Percentiles rank a stretch among this genome's conserved stretches.
phyloP scores from a whole-genome alignment of 2,113 vertebrate genomes.

The Condylura cristata region DNA sequence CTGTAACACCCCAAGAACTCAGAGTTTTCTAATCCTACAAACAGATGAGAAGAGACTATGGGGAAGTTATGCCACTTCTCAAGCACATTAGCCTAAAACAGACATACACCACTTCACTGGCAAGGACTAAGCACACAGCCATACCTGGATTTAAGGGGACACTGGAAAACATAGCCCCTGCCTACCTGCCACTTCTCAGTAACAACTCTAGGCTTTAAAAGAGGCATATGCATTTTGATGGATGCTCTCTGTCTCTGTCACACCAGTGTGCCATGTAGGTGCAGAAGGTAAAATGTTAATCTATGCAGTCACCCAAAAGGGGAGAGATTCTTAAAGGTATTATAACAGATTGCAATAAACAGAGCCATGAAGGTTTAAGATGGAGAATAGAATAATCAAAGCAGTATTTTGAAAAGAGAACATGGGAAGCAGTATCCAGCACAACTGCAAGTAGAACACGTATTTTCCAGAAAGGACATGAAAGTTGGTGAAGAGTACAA shows the following conservation, averaged over 20 bases:
- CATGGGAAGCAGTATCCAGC: not conserved
- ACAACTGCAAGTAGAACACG: not conserved
- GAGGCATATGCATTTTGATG: not conserved
- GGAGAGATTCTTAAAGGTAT: not conserved
- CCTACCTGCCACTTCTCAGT: not conserved
- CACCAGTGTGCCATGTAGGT: not conserved
- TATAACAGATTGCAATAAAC: not conserved
- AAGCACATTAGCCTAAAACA: not conserved
- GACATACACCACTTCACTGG: not conserved
- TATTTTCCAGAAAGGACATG: not conserved
- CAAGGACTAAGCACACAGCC: not conserved
- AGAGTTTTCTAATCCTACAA: not conserved
- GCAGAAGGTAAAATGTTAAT: not conserved
- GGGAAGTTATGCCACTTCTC: not conserved
- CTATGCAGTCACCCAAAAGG: not conserved
- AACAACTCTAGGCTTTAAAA: not conserved
- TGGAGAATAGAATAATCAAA: conserved; percentile 24
- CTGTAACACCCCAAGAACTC: not conserved
- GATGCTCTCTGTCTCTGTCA: not conserved
- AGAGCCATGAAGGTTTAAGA: not conserved
- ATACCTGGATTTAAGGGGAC: not conserved
- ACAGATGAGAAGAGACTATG: not conserved
- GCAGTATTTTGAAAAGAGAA: conserved; percentile 22
- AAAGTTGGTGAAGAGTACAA: not conserved
- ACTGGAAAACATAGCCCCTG: not conserved